Percentiles rank a stretch among this genome's conserved stretches.
These are phyloP conservation scores for Choloepus hoffmanni DNA, from an alignment of 2,113 vertebrate species.

Conservation along the genomic window DNA sequence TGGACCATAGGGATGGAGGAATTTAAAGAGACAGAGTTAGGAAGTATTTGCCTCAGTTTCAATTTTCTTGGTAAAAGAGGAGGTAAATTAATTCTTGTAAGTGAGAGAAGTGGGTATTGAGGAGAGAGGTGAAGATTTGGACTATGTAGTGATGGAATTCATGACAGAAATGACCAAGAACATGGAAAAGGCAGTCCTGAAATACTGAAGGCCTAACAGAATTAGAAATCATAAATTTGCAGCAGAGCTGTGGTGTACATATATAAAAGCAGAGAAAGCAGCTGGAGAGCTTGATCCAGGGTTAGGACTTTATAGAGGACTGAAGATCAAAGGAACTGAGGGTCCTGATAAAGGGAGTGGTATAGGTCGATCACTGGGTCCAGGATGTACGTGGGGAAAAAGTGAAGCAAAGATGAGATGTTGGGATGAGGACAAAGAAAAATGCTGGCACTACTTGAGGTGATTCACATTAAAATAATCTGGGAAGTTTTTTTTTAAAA, in stretches of 20 bases:
- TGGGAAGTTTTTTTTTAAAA: not conserved
- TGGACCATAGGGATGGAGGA: not conserved
- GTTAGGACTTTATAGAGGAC: not conserved
- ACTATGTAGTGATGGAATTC: not conserved
- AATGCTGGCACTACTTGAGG: not conserved
- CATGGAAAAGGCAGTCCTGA: not conserved
- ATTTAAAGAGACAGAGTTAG: not conserved
- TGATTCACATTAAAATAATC: not conserved
- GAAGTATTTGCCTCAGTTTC: not conserved
- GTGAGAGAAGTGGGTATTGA: not conserved
- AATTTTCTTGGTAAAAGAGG: not conserved
- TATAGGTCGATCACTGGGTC: not conserved
- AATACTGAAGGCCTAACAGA: not conserved
- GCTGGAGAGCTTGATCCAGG: not conserved
- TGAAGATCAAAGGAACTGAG: not conserved
- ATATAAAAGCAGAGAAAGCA: not conserved
- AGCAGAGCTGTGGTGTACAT: not conserved
- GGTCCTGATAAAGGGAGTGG: not conserved
- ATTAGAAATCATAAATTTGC: not conserved
- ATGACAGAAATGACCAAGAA: conserved; percentile 28
- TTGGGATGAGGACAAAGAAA: not conserved
- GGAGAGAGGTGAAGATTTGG: not conserved
- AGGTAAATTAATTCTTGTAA: conserved; percentile 13
- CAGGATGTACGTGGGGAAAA: not conserved
- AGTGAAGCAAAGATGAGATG: not conserved